Percentiles rank a stretch among this genome's conserved stretches.
These are phyloP conservation scores for Scolanthus callimorphus DNA, from an alignment of 92 coral and sea anemone genomes.

Conservation along the genomic window DNA sequence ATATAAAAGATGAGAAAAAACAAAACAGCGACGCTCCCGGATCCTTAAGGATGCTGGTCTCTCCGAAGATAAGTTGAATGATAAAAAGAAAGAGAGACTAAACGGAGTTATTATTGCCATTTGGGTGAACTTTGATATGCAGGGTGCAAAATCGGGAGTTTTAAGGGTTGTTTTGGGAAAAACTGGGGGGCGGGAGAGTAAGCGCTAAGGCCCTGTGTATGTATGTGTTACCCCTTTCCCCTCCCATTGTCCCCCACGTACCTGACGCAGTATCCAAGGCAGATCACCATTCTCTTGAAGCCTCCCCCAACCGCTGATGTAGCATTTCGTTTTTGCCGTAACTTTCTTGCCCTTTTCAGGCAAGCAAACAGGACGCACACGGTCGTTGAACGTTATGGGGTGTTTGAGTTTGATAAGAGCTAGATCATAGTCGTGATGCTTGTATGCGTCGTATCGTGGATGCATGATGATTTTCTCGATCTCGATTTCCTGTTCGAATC, in stretches of 20 bases:
- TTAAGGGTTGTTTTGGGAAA: too few species aligned
- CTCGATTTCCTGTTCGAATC: slow-evolving; percentile 60
- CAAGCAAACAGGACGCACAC: slow-evolving; percentile 87
- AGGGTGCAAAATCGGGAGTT: too few species aligned
- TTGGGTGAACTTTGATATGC: too few species aligned
- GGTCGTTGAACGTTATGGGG: slow-evolving; percentile 65
- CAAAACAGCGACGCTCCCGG: too few species aligned
- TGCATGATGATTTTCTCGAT: slow-evolving; percentile 73
- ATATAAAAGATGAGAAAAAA: too few species aligned
- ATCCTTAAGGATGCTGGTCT: too few species aligned
- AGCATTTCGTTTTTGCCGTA: slow-evolving; percentile 40
- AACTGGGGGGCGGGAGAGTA: too few species aligned
- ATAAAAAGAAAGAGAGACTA: too few species aligned
- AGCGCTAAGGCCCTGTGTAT: too few species aligned
- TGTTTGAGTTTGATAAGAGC: slow-evolving; percentile 77
- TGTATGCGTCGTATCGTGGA: slow-evolving; percentile 50
- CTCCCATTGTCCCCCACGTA: slow-evolving; percentile 5
- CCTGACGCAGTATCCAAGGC: slow-evolving; percentile 53
- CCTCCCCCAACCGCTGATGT: slow-evolving; percentile 82
- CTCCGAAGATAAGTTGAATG: too few species aligned
- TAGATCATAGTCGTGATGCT: slow-evolving; percentile 78
- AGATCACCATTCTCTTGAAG: slow-evolving; percentile 64
- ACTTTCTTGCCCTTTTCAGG: slow-evolving; percentile 40
- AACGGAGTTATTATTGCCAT: too few species aligned
- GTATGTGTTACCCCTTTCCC: too few species aligned